Evolutionary conservation across 1,140 invertebrate species (phyloP), one percentile per base, ranked within the genome.

Genomic region (Brachionus plicatilis): DNA sequence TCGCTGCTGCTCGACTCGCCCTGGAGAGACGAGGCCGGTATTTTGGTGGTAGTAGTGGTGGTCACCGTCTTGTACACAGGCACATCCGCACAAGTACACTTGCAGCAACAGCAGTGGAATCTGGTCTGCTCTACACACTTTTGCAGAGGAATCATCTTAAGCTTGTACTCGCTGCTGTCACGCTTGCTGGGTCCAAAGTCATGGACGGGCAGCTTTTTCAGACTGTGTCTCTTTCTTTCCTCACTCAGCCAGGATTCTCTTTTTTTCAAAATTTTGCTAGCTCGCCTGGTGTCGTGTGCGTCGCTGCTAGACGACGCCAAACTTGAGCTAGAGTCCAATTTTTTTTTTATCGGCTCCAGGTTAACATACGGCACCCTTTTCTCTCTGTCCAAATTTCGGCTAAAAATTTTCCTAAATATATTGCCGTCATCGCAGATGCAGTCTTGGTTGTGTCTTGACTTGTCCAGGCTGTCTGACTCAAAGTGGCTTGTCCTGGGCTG

Each of bases 341-440:
- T 50, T 76, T 76, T 76, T 50, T 47, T 76, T 12, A 76, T 37
- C 7, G 72, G 72, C 72, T 76, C 72, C 9, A 76, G 29, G 45
- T 76, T 76, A 11, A 76, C 45, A 76, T 50, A 76, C 12, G 17
- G 11, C 4, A 6, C 11, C 20, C 47, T 50, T 27, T 76, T 5
- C 45, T 72, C 37, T 27, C 43, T 24, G 43, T 72, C 37, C 43
- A 76, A 76, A 50, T 76, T 76, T n/a, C 72, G 45, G 53, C 20
- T 76, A 50, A 76, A 76, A 45, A 76, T 76, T 76, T 76, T 47
- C 20, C 33, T 76, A 29, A 76, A 76, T 76, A 76, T 50, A 76
- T 76, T 76, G 50, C 50, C 20, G 24, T 76, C 72, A 50, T 76
- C 72, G n/a, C 12, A 11, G 7, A 76, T 20, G 43, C 53, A 47